Evolutionary conservation across 2,888 invertebrate genomes (phyloP), one percentile per base, ranked within the genome.

Genomic region (Acheta domesticus): DNA sequence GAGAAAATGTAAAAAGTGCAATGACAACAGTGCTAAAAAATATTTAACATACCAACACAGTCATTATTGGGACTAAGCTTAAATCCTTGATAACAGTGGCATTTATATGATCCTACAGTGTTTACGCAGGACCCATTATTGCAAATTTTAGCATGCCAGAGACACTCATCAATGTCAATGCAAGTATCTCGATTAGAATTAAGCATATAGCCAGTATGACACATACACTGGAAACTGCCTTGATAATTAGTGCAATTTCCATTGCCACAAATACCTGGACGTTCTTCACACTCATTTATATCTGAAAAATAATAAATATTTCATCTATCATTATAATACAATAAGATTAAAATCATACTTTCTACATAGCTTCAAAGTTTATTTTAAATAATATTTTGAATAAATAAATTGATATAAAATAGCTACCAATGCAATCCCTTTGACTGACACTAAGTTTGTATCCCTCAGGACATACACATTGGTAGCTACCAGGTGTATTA

Each of bases 241-340:
- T 94, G 91, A 1, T 93, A 89, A 86, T 95, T 95, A 83, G 92
- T 90, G 84, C 95, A 95, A 79, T 92, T 91, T 11, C 94, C 95
- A 84, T 94, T 93, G 80, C 89, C 90, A 85, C 95, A 95, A 2
- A 94, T 90, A 1, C 91, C 88, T 1, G 89, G 87, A 81, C 89
- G 86, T 84, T 94, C 93, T 36, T 89, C 88, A 85, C 94, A 94
- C 87, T 94, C 94, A 86, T 94, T 92, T 21, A 93, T 91, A 86
- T 94, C 91, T 89, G 78, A 85, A 85, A 81, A 79, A 74, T 21
- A 80, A 80, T 48, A 79, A 76, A 20, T 36, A 36, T 36, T 36
- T 5, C 36, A 36, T 36, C 36, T 8, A 36, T 36, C 36, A 36
- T 8, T 75, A 16, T 36, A 75, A 19, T 50, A 19, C 21, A 14